Evolutionary conservation across 2,888 invertebrate species (phyloP).

Genomic region (Ectemnius lituratus): DNA sequence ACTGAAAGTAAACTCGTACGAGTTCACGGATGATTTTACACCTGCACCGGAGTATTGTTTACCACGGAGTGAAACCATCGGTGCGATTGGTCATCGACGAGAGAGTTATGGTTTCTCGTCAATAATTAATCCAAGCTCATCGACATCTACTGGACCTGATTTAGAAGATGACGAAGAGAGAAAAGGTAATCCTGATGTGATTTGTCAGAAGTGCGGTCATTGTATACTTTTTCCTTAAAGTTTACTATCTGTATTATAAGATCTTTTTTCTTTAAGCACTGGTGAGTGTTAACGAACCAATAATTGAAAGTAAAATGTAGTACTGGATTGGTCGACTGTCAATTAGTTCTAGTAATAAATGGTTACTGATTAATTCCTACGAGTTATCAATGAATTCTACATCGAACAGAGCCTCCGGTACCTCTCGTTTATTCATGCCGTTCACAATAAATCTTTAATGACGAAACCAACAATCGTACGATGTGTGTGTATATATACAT

Average conservation of each 20-base stretch:
- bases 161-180: not conserved
- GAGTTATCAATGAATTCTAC: too few relatives aligned
- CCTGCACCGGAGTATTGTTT: conserved; percentile 54
- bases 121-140: not conserved
- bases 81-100: conserved; percentile 67
- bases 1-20: conserved; percentile 40
- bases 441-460: conserved; percentile 21
- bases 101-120: conserved; percentile 43
- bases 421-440: too few relatives aligned
- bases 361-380: too few relatives aligned
- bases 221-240: conserved; percentile 13
- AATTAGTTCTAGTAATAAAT: too few relatives aligned
- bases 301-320: too few relatives aligned
- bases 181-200: not conserved
- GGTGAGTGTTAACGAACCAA: too few relatives aligned
- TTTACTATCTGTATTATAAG: not conserved
- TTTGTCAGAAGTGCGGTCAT: conserved; percentile 71
- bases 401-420: too few relatives aligned
- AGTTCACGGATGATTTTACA: conserved; percentile 29
- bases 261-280: not conserved
- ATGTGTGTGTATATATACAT: conserved; percentile 15
- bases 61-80: conserved; percentile 72
- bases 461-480: conserved; percentile 35
- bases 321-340: too few relatives aligned
- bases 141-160: not conserved